phyloP scores from a whole-genome alignment of 64 coral and sea anemone species.

The Actinia equina region DNA sequence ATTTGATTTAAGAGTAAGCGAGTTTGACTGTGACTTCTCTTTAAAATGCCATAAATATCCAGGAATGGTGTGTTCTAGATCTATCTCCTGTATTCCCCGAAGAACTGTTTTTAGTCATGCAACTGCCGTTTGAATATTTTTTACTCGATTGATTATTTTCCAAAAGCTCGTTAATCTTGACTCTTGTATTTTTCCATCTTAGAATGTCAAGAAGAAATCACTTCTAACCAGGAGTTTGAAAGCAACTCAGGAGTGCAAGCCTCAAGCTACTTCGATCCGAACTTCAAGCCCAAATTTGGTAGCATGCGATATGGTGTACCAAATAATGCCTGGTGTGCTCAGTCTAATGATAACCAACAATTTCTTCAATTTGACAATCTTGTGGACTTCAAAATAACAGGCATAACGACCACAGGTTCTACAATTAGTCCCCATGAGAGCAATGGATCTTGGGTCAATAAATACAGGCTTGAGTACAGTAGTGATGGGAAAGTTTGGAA shows the following conservation, averaged over 20 bases:
- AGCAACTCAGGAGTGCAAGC: conserved; percentile 49
- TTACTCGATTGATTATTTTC: no score
- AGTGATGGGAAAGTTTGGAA: conserved; percentile 23
- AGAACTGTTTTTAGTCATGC: no score
- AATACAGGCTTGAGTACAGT: conserved; percentile 36
- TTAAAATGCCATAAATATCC: no score
- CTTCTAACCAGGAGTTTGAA: not conserved
- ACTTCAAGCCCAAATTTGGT: conserved; percentile 53
- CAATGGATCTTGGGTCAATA: conserved; percentile 50
- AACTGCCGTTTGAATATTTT: no score
- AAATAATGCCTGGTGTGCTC: conserved; percentile 60
- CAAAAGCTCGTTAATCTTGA: no score
- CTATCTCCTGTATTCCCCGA: no score
- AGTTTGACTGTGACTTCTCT: no score
- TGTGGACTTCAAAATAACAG: conserved; percentile 32
- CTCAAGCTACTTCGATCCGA: conserved; percentile 51
- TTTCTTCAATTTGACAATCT: conserved; percentile 56
- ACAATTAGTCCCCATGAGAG: conserved; percentile 8
- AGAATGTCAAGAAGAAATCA: conserved; percentile 17
- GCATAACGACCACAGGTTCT: conserved; percentile 35
- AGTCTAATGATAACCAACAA: conserved; percentile 23
- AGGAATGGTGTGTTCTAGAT: no score
- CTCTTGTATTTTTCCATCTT: not conserved
- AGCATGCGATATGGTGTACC: conserved; percentile 35
- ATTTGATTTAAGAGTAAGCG: no score